Conservation (phyloP, 2,888 invertebrate species). For the Andrena flavipes region DNA sequence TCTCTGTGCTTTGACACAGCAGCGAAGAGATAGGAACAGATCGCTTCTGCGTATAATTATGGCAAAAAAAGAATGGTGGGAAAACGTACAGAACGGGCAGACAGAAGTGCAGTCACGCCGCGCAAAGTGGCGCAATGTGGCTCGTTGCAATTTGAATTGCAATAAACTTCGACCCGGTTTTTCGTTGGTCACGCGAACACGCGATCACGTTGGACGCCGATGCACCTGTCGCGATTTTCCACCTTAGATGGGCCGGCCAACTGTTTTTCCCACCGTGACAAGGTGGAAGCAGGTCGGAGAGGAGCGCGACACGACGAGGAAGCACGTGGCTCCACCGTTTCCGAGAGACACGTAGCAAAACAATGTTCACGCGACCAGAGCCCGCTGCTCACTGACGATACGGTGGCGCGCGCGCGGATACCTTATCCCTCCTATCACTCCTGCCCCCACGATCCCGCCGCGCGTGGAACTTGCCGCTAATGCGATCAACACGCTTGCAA, state of each 20-base stretch:
- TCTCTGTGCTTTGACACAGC: not conserved
- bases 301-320: slow-evolving; percentile 8
- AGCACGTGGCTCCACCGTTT: slow-evolving; percentile 73
- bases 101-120: not conserved
- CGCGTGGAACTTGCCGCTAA: slow-evolving; percentile 22
- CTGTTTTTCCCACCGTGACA: not conserved
- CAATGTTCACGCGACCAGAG: slow-evolving; percentile 72
- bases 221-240: slow-evolving; percentile 32
- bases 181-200: slow-evolving; percentile 53
- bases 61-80: not conserved
- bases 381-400: slow-evolving; percentile 78
- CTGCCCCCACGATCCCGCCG: not conserved
- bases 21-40: not conserved
- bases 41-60: too few species aligned
- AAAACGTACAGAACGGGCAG: not conserved
- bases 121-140: slow-evolving; percentile 23
- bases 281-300: not conserved
- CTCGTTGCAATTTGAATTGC: slow-evolving; percentile 57
- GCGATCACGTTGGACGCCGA: slow-evolving; percentile 31
- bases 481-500: not conserved
- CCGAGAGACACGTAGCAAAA: slow-evolving; percentile 54
- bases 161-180: slow-evolving; percentile 55
- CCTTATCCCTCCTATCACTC: slow-evolving; percentile 22
- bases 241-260: too few species aligned
- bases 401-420: slow-evolving; percentile 36